Base-by-base conservation (phyloP, 1,140 invertebrate genomes). In the Eriocheir sinensis region DNA sequence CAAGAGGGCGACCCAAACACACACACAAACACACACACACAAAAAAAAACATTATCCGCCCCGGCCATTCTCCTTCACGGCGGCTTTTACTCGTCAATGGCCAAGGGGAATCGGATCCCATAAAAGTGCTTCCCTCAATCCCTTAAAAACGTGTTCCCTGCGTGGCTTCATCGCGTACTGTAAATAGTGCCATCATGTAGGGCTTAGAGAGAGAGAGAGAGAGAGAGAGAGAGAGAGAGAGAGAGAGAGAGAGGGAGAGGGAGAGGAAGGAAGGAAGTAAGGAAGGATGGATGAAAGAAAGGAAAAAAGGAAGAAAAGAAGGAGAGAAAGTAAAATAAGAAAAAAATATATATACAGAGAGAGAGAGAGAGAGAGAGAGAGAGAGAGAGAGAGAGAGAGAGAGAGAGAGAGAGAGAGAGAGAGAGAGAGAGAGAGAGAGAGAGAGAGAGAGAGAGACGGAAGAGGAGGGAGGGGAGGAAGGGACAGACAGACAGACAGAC, bases 51-150 rank as follows among this genome's bases (percentile, higher is more conserved):
- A n/a, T n/a, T 72, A 72, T 72, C 60, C 60, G 60, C n/a, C 60
- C 60, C n/a, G n/a, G 27, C 60, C n/a, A 72, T 72, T 72, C 60
- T 72, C 60, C 60, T 72, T 72, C 27, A 21, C 60, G 60, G 60
- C 21, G 60, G 60, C 17, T 72, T 72, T 72, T 72, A 21, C 27
- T n/a, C 60, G 60, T 72, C 21, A 72, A 72, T 72, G 27, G 21
- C n/a, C 60, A n/a, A n/a, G 60, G n/a, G 60, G 60, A 72, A 72
- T 72, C 60, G n/a, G 60, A 72, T n/a, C 60, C 60, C 60, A 72
- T 72, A 72, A 72, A 72, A 72, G n/a, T n/a, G 60, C 60, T 72
- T 21, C 60, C 21, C n/a, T n/a, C n/a, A 72, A 72, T 72, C 60
- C 60, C 60, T 72, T n/a, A 72, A 72, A 72, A 72, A 72, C 60